Evolutionary conservation across 1,140 invertebrate genomes (phyloP).

Genomic region (Asobara japonica): DNA sequence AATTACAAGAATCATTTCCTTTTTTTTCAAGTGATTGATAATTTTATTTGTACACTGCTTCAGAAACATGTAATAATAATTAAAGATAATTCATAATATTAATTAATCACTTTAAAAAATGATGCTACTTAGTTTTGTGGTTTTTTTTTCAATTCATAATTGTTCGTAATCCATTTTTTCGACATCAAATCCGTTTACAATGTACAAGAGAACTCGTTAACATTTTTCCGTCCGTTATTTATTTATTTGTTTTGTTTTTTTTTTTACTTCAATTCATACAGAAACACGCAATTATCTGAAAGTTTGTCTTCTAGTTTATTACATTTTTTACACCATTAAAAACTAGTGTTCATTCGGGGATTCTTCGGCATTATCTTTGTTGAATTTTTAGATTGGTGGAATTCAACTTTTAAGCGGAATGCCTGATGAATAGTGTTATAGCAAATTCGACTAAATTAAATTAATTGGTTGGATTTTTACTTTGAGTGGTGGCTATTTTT

Average conservation of each 20-base stretch:
- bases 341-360: background rate
- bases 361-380: too few relatives aligned
- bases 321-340: background rate
- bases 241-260: too few relatives aligned
- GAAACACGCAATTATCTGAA: background rate
- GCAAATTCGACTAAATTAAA: too few relatives aligned
- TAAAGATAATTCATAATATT: slow-evolving; percentile 25
- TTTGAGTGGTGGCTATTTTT: too few relatives aligned
- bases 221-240: slow-evolving; percentile 9
- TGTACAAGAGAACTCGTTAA: slow-evolving; percentile 35
- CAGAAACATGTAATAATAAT: slow-evolving; percentile 32
- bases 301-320: background rate
- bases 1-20: slow-evolving; percentile 12
- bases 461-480: too few relatives aligned
- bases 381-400: background rate
- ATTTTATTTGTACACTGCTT: slow-evolving; percentile 37
- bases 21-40: slow-evolving; percentile 35
- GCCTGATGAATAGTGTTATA: background rate
- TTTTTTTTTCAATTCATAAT: slow-evolving; percentile 7
- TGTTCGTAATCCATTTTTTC: slow-evolving; percentile 14
- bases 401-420: background rate
- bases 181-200: slow-evolving; percentile 35
- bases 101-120: slow-evolving; percentile 17
- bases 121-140: slow-evolving; percentile 12
- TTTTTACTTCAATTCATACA: background rate